Evolutionary conservation across 30 jellyfish, hydroid and myxozoan species (phyloP), one percentile per base, ranked within the genome.

Genomic region (Turritopsis dohrnii): DNA sequence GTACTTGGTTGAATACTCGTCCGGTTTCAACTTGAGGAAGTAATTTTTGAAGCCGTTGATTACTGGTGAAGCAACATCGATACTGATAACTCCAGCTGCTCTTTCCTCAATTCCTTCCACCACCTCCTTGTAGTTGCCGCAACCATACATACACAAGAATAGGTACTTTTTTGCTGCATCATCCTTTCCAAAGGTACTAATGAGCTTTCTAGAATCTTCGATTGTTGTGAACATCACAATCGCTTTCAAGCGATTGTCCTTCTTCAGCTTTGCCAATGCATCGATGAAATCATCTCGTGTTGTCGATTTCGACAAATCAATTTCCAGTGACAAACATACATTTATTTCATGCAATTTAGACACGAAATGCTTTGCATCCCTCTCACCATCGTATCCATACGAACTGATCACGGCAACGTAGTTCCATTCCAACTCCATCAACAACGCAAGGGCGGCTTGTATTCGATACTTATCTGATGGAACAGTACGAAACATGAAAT

Each of bases 341-440:
- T 81, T 87, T 23, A 23, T 71, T 18, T 27, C 31, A 16, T 79
- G 29, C 22, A 80, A 53, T 73, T 86, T 86, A 65, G 91, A 69
- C 1, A 84, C 52, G 73, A 94, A 86, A 24, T n/a, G 31, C 41
- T 85, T 84, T 16, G 96, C 96, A 60, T 71, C 81, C 66, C 79
- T 71, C 84, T 94, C 95, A 1, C 99, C 99, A 65, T 94, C 81
- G 54, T 89, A 79, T 16, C 89, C 96, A 66, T 94, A 83, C 53
- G 99, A 94, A 53, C 96, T 88, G 16, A 94, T 81, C 5, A 94
- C 93, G 25, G 95, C 80, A 22, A 94, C 76, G 87, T 81, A 94
- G 24, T 85, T 88, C 99, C 99, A 94, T 8, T 81, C 81, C 21
- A 94, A 71, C 71, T 73, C 29, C 65, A 29, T 60, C 66, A 89